Percentiles rank a stretch among this genome's conserved stretches.
phyloP scores from a whole-genome alignment of 2,113 vertebrate species.

The Dissostichus mawsoni region DNA sequence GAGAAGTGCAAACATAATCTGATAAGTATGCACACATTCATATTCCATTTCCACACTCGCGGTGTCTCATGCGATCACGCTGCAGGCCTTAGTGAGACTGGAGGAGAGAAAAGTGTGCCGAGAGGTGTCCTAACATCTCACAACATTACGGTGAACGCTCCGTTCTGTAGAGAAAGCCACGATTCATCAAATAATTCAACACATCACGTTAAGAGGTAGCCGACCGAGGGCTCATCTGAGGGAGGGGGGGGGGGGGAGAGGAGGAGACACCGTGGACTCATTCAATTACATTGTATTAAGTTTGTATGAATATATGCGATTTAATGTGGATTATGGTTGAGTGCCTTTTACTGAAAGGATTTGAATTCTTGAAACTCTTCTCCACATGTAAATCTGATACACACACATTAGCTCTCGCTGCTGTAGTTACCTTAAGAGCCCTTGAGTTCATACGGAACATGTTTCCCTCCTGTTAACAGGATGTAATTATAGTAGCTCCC shows the following conservation, averaged over 20 bases:
- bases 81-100: constrained; percentile 11
- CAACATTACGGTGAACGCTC: constrained; percentile 44
- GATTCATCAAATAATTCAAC: constrained; percentile 66
- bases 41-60: constrained; percentile 19
- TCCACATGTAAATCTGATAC: constrained; percentile 62
- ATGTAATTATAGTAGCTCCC: background rate
- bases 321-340: constrained; percentile 57
- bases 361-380: constrained; percentile 47
- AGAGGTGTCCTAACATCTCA: constrained; percentile 69
- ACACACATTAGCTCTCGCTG: constrained; percentile 19
- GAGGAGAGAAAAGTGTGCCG: constrained; percentile 19
- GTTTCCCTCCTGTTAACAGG: constrained; percentile 11
- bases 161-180: constrained; percentile 43
- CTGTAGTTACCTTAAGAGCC: constrained; percentile 32
- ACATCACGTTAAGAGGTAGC: constrained; percentile 49
- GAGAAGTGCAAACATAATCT: constrained; percentile 44
- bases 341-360: constrained; percentile 53
- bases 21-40: constrained; percentile 44
- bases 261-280: constrained; percentile 32
- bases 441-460: constrained; percentile 4
- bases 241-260: constrained; percentile 2
- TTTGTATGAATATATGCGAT: constrained; percentile 64
- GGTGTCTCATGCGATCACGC: constrained; percentile 63
- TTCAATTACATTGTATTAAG: constrained; percentile 63
- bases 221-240: constrained; percentile 42